A percentile compares a stretch with the other conserved stretches of the same genome.
phyloP scores from a whole-genome alignment of 2,888 invertebrate species.

The Andricus curvator region DNA sequence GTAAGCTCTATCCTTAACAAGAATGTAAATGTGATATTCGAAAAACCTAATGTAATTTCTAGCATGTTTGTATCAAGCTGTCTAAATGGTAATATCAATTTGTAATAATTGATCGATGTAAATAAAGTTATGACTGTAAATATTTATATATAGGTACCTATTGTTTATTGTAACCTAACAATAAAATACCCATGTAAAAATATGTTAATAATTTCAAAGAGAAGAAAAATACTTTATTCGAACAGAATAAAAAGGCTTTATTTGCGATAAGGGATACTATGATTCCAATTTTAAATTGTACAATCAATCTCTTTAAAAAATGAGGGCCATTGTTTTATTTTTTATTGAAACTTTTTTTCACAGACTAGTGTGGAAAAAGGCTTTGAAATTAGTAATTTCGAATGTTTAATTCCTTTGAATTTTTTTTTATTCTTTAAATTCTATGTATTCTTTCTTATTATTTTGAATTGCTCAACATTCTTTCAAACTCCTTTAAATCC shows the following conservation, averaged over 20 bases:
- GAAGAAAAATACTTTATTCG: neutral
- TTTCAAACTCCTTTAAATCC: no score
- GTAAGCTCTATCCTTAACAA: neutral
- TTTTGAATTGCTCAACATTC: no score
- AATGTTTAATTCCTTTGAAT: no score
- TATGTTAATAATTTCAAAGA: neutral
- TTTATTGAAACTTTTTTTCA: no score
- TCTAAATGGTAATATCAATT: constrained; percentile 6
- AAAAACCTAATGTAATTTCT: neutral
- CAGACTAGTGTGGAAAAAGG: no score
- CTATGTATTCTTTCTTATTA: no score
- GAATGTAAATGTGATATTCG: neutral
- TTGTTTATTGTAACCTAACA: neutral
- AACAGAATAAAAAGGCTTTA: neutral
- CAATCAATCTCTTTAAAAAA: no score
- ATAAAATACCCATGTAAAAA: neutral
- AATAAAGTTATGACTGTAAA: constrained; percentile 29
- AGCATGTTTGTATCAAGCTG: neutral
- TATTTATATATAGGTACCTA: neutral
- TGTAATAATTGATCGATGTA: constrained; percentile 22
- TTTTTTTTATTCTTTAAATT: no score
- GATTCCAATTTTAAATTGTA: no score
- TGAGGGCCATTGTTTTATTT: no score
- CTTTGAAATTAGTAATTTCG: no score
- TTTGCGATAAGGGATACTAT: neutral